Evolutionary conservation across 1,140 invertebrate species (phyloP).

Genomic region (Drosophila azteca): DNA sequence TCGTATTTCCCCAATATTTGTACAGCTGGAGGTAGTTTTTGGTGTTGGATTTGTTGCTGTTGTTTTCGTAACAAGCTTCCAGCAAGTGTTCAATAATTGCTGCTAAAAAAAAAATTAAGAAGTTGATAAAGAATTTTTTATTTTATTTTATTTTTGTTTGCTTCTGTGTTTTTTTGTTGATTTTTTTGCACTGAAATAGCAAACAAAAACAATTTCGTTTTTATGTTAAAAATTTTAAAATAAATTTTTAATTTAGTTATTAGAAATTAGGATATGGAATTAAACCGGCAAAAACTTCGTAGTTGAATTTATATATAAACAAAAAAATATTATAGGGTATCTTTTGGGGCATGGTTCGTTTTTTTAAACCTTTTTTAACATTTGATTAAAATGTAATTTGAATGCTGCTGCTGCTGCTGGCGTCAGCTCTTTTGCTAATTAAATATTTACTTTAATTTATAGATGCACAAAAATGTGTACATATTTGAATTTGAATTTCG

Average conservation of each 20-base stretch:
- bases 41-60: conserved; percentile 11
- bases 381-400: conserved; percentile 18
- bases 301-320: too few species aligned
- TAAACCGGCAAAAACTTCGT: too few species aligned
- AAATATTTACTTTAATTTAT: conserved; percentile 51
- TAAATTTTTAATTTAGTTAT: conserved; percentile 43
- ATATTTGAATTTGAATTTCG: too few species aligned
- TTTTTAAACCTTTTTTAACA: conserved; percentile 25
- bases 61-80: conserved; percentile 32
- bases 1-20: conserved; percentile 55
- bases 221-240: conserved; percentile 37
- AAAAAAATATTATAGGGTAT: conserved; percentile 2
- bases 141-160: background rate
- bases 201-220: background rate
- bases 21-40: conserved; percentile 50
- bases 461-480: conserved; percentile 19
- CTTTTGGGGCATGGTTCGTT: background rate
- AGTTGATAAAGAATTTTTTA: conserved; percentile 3
- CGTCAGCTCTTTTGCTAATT: conserved; percentile 54
- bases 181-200: conserved; percentile 2
- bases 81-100: conserved; percentile 39
- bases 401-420: conserved; percentile 12
- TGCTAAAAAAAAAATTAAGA: conserved; percentile 18
- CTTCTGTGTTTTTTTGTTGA: background rate
- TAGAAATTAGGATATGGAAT: too few species aligned